Percentiles rank a stretch among this genome's conserved stretches.
phyloP scores from a whole-genome alignment of 2,888 invertebrate genomes.

The Odontomyia ornata region DNA sequence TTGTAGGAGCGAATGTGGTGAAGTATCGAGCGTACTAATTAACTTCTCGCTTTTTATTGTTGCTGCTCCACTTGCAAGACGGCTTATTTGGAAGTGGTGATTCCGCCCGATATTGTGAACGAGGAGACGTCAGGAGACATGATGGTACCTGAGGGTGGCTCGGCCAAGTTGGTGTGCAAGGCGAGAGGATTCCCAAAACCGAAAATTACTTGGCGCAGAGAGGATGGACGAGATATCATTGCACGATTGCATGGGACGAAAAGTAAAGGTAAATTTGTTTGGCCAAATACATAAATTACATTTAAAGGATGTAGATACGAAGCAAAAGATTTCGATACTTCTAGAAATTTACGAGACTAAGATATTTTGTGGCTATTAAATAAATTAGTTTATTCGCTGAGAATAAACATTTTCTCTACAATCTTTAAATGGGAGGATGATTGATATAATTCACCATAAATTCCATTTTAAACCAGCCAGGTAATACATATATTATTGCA shows the following conservation, averaged over 20 bases:
- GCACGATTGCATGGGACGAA: conserved; percentile 75
- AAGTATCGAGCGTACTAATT: conserved; percentile 25
- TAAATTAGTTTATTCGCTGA: no score
- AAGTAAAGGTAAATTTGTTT: conserved; percentile 71
- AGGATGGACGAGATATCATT: conserved; percentile 85
- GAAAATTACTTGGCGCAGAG: conserved; percentile 84
- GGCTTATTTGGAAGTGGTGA: conserved; percentile 89
- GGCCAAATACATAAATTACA: no score
- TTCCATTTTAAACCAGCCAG: no score
- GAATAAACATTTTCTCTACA: no score
- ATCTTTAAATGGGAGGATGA: no score
- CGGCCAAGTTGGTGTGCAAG: conserved; percentile 86
- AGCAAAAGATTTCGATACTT: no score
- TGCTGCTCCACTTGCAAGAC: conserved; percentile 66
- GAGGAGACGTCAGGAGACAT: conserved; percentile 92
- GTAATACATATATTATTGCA: no score
- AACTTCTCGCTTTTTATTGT: conserved; percentile 22
- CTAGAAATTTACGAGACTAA: no score
- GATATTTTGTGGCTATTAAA: no score
- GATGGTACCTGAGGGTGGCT: conserved; percentile 94
- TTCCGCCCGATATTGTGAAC: conserved; percentile 88
- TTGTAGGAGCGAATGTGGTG: neutral
- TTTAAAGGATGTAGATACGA: no score
- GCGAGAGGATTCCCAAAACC: conserved; percentile 87
- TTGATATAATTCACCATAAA: no score